Percentiles rank a stretch among this genome's conserved stretches.
Conservation (phyloP, 1,140 invertebrate genomes). For the Monochamus saltuarius region DNA sequence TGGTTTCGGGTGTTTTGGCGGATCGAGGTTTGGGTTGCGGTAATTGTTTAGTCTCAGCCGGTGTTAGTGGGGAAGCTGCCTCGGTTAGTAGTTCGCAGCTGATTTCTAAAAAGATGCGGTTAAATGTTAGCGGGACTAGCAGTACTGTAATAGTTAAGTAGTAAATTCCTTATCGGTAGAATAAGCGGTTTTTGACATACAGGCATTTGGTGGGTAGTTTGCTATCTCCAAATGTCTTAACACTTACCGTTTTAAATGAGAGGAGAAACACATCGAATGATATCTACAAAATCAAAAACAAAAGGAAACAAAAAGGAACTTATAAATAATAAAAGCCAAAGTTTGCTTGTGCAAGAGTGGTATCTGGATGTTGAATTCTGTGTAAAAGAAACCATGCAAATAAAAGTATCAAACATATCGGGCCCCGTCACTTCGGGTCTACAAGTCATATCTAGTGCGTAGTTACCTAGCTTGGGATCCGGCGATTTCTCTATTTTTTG, state of each 20-base stretch:
- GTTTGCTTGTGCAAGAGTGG: constrained; percentile 41
- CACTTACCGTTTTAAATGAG: constrained; percentile 36
- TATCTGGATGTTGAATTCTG: constrained; percentile 3
- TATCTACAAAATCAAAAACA: constrained; percentile 20
- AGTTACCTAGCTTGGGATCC: not conserved
- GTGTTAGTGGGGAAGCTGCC: constrained; percentile 41
- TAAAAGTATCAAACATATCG: constrained; percentile 46
- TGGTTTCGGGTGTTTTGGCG: constrained; percentile 34
- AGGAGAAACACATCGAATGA: constrained; percentile 29
- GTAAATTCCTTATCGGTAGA: constrained; percentile 17
- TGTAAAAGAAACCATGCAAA: constrained; percentile 33
- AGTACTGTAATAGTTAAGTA: constrained; percentile 36
- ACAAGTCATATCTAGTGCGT: constrained; percentile 1
- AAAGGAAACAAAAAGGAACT: constrained; percentile 21
- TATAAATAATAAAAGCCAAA: constrained; percentile 42
- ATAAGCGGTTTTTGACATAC: constrained; percentile 27
- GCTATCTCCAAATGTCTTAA: constrained; percentile 23
- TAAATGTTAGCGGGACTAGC: constrained; percentile 51
- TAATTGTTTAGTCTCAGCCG: constrained; percentile 33
- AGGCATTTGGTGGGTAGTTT: constrained; percentile 25
- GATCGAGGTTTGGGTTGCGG: constrained; percentile 50
- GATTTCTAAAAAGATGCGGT: constrained; percentile 53
- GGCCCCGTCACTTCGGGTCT: constrained; percentile 38
- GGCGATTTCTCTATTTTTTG: not conserved
- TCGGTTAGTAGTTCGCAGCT: constrained; percentile 45